These are phyloP conservation scores for Sus cebifrons DNA, from an alignment of 2,797 vertebrate species.

Conservation along the genomic window DNA sequence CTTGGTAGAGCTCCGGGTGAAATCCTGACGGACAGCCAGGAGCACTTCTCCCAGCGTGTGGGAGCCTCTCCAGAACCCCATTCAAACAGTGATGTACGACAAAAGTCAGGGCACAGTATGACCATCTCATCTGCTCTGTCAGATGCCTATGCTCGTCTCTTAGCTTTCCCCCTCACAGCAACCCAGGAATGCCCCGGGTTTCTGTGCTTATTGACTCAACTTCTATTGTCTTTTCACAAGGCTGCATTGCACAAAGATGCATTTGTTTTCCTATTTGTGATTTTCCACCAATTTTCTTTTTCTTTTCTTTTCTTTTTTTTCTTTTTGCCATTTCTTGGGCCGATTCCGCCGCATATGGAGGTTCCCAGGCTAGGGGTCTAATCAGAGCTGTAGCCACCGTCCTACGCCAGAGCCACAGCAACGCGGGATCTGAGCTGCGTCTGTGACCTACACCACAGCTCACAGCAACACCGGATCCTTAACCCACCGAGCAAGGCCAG, in stretches of 20 bases:
- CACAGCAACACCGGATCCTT: no score
- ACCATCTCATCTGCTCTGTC: not conserved
- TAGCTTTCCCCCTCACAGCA: not conserved
- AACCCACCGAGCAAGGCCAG: no score
- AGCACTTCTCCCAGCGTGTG: not conserved
- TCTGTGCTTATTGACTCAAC: not conserved
- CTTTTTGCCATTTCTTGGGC: no score
- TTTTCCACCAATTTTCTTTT: not conserved
- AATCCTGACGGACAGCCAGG: not conserved
- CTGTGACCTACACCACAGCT: no score
- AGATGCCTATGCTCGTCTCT: not conserved
- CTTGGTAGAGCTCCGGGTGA: not conserved
- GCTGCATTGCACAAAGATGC: not conserved
- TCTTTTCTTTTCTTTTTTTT: no score
- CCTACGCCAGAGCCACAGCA: no score
- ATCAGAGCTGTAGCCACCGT: no score
- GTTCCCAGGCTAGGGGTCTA: no score
- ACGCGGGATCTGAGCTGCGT: no score
- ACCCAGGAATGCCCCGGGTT: not conserved
- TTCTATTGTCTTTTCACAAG: not conserved
- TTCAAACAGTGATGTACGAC: not conserved
- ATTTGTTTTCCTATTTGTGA: constrained; percentile 23
- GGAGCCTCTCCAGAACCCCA: not conserved
- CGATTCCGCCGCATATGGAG: no score
- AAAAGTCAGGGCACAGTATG: not conserved